phyloP scores from a whole-genome alignment of 2,797 vertebrate genomes.

The Gymnoscopelus braueri region DNA sequence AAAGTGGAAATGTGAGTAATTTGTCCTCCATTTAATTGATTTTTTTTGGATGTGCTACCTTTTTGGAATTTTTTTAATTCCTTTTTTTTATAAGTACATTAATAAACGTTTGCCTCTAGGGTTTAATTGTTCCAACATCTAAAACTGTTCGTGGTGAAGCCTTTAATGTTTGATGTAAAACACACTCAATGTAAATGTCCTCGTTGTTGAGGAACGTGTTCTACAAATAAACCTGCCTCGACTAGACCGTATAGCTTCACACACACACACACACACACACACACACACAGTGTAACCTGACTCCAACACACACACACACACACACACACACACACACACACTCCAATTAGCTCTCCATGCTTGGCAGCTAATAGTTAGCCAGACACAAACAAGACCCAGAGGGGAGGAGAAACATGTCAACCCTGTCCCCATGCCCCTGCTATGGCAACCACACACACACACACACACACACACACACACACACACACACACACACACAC shows the following conservation, averaged over 20 bases:
- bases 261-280: background rate
- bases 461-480: background rate
- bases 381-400: slow-evolving; percentile 6
- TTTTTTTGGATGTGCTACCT: too few relatives aligned
- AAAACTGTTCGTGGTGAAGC: too few relatives aligned
- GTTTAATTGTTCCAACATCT: too few relatives aligned
- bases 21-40: too few relatives aligned
- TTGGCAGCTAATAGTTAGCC: slow-evolving; percentile 37
- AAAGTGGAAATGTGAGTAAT: too few relatives aligned
- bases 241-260: slow-evolving; percentile 26
- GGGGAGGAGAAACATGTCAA: background rate
- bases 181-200: too few relatives aligned
- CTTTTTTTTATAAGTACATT: too few relatives aligned
- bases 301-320: slow-evolving; percentile 5
- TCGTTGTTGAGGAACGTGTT: too few relatives aligned
- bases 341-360: slow-evolving; percentile 10
- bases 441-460: background rate
- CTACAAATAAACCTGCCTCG: background rate
- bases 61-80: too few relatives aligned
- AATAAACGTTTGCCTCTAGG: too few relatives aligned
- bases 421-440: background rate
- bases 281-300: background rate
- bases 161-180: too few relatives aligned
- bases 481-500: slow-evolving; percentile 7
- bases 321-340: background rate